Evolutionary conservation across 2,113 vertebrate genomes (phyloP), one percentile per base, ranked within the genome.

Genomic region (Sturnus vulgaris): DNA sequence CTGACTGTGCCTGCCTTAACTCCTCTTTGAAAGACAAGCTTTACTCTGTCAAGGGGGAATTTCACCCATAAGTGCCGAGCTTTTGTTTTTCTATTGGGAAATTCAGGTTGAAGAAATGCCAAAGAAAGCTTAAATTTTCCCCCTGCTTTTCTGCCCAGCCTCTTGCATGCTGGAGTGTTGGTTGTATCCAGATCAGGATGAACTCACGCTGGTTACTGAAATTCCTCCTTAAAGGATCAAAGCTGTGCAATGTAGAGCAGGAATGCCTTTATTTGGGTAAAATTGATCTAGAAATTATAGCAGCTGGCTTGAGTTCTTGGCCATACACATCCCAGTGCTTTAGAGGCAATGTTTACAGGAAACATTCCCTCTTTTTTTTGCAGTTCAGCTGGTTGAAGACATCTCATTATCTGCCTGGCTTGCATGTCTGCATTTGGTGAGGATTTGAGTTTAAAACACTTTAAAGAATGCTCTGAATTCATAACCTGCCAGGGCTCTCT

Each of bases 11-110:
- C 5, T 86, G 90, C 80, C 65, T 53, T 60, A 68, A 27, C 72
- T 94, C 69, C 72, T 66, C 5, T 86, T 81, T 79, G 37, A 60
- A 3, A 75, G 64, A 68, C 46, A 5, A 84, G 27, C 47, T 47
- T 60, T 39, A 53, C 31, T 86, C 82, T 96, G 47, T 77, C 77
- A 52, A 18, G 68, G 71, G 93, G 82, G 64, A 88, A 79, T 93
- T 88, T 86, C 93, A 93, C 90, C 88, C 82, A 19, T n/a, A 79
- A 93, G 44, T 61, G 80, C 60, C 0, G 3, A 84, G 64, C 81
- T 86, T 96, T 88, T 96, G 82, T 82, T 95, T 93, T 92, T 53
- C 92, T 86, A 0, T 78, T 94, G 88, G 86, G 92, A 92, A 96
- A 95, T 88, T 73, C 82, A 71, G 64, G 30, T 68, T 93, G 61